A percentile compares a stretch with the other conserved stretches of the same genome.
These are phyloP conservation scores for Nematopogon swammerdamellus DNA, from an alignment of 2,888 invertebrate genomes.

Conservation along the genomic window DNA sequence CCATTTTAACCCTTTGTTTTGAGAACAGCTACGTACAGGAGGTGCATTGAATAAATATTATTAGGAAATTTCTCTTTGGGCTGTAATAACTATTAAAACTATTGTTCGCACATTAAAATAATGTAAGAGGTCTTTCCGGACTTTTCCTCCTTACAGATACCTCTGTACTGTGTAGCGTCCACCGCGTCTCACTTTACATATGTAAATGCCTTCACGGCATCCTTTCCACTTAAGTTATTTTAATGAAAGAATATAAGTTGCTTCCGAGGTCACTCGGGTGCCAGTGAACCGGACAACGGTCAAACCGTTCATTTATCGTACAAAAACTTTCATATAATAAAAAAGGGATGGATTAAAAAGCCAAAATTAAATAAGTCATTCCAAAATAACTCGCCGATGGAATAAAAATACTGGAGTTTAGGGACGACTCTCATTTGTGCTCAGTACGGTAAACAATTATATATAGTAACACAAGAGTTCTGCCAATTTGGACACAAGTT, in stretches of 20 bases:
- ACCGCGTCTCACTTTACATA: neutral
- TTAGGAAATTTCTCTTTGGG: neutral
- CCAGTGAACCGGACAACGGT: neutral
- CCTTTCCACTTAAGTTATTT: neutral
- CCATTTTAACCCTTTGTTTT: slow-evolving; percentile 14
- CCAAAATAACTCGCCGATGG: too few relatives aligned
- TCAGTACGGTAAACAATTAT: too few relatives aligned
- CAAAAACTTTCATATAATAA: neutral
- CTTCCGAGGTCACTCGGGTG: too few relatives aligned
- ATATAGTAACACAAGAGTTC: too few relatives aligned
- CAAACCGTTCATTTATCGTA: neutral
- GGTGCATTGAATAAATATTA: neutral
- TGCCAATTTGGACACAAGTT: too few relatives aligned
- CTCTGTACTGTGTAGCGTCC: neutral
- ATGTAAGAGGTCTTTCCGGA: neutral
- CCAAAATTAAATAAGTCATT: neutral
- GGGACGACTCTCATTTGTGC: too few relatives aligned
- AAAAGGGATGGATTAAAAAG: neutral
- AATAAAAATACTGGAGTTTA: too few relatives aligned
- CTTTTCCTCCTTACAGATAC: neutral
- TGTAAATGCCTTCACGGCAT: neutral
- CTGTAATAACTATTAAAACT: neutral
- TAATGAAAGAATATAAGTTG: too few relatives aligned
- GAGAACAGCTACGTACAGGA: neutral
- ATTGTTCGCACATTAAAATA: neutral